Conservation (phyloP, 2,888 invertebrate genomes). For the Acholoe squamosa region DNA sequence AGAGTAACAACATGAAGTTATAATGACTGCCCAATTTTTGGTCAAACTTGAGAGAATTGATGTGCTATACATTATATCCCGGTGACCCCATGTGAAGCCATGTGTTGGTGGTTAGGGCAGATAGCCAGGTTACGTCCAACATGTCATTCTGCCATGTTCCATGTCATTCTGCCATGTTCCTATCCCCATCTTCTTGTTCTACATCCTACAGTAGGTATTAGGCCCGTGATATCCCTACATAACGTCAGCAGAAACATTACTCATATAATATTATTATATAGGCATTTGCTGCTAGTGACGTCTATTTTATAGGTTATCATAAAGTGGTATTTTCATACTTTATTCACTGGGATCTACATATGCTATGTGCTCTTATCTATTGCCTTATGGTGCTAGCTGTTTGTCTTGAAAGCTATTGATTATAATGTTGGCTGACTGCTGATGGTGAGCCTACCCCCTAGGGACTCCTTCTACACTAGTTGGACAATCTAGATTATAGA, state of each 20-base stretch:
- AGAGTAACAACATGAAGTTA: no score
- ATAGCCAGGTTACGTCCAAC: background rate
- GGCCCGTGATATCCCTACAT: background rate
- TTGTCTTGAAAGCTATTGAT: no score
- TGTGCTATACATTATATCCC: background rate
- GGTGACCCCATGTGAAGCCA: background rate
- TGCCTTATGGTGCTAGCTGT: no score
- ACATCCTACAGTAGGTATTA: background rate
- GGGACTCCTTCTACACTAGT: no score
- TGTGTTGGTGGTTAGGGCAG: background rate
- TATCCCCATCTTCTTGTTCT: background rate
- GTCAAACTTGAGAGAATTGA: no score
- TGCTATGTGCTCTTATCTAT: no score
- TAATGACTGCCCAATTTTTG: no score
- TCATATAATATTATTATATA: background rate
- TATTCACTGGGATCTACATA: no score
- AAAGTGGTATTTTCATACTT: no score
- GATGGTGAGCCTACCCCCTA: background rate
- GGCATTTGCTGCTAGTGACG: background rate
- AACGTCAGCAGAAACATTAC: background rate
- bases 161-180: background rate
- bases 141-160: background rate
- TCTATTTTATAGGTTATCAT: background rate
- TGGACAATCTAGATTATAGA: no score
- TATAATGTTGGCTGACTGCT: background rate